A percentile compares a stretch with the other conserved stretches of the same genome.
Evolutionary conservation across 1,140 invertebrate species (phyloP).

Genomic region (Drosophila virilis): DNA sequence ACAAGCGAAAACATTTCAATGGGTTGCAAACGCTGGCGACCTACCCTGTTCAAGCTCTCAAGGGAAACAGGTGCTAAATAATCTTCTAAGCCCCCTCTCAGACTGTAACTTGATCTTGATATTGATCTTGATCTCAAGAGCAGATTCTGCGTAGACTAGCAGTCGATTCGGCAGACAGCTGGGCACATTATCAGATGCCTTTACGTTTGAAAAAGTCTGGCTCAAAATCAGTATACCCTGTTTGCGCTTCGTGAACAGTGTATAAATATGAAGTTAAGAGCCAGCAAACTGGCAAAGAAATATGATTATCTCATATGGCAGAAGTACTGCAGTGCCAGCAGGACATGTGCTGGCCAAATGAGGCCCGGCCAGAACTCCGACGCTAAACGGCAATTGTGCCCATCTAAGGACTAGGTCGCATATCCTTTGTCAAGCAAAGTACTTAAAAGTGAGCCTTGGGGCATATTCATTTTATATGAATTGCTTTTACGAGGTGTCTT

Average conservation of each 20-base stretch:
- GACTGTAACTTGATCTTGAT: no score
- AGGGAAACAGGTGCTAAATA: no score
- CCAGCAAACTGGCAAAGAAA: conserved; percentile 16
- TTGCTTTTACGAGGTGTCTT: neutral
- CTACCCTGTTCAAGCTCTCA: neutral
- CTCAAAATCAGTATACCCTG: neutral
- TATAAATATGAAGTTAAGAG: conserved; percentile 5
- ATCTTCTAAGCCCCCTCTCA: no score
- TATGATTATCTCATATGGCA: conserved; percentile 28
- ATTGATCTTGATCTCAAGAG: no score
- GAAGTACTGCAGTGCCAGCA: conserved; percentile 22
- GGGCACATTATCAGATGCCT: no score
- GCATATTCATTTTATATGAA: conserved; percentile 2
- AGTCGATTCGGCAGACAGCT: no score
- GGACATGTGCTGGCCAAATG: conserved; percentile 26
- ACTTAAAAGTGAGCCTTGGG: neutral
- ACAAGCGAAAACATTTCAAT: neutral
- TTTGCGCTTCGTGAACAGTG: neutral
- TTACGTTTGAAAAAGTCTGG: no score
- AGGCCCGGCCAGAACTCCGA: conserved; percentile 15
- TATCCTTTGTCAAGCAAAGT: neutral
- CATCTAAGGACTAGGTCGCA: neutral
- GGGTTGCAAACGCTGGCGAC: neutral
- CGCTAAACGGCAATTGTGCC: conserved; percentile 20
- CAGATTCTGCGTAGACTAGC: no score